Evolutionary conservation across 2,888 invertebrate species (phyloP).

Genomic region (Rhorus exstirpatorius): DNA sequence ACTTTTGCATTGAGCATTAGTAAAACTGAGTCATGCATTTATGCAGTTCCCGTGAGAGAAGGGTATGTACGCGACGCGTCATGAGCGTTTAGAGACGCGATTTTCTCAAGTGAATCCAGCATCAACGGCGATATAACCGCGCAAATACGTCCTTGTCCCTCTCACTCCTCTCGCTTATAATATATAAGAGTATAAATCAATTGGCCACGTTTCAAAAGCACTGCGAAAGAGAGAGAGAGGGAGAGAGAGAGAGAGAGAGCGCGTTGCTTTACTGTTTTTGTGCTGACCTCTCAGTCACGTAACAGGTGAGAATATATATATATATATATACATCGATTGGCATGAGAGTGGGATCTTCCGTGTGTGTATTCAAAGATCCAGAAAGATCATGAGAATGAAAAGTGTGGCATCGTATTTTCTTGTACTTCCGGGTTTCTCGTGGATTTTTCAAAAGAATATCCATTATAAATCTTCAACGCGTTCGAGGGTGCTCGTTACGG

Average conservation of each 20-base stretch:
- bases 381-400: slow-evolving; percentile 38
- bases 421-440: slow-evolving; percentile 37
- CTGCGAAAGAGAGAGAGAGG: too few relatives aligned
- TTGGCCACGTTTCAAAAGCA: slow-evolving; percentile 74
- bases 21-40: slow-evolving; percentile 40
- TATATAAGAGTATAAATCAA: slow-evolving; percentile 79
- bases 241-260: too few relatives aligned
- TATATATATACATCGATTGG: slow-evolving; percentile 22
- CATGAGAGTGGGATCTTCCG: slow-evolving; percentile 42
- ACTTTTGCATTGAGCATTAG: slow-evolving; percentile 21
- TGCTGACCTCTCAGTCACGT: slow-evolving; percentile 75
- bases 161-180: slow-evolving; percentile 60
- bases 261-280: slow-evolving; percentile 34
- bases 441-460: slow-evolving; percentile 19
- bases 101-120: slow-evolving; percentile 75
- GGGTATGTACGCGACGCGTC: slow-evolving; percentile 60
- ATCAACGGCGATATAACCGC: slow-evolving; percentile 65
- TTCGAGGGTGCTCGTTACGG: slow-evolving; percentile 14
- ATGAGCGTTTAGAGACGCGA: slow-evolving; percentile 77
- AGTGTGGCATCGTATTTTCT: slow-evolving; percentile 44
- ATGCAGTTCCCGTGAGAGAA: not conserved
- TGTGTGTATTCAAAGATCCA: not conserved
- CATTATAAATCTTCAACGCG: slow-evolving; percentile 50
- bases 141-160: slow-evolving; percentile 66
- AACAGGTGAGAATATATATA: slow-evolving; percentile 75